Conservation (phyloP, 2,888 invertebrate genomes). For the Nephrotoma appendiculata region DNA sequence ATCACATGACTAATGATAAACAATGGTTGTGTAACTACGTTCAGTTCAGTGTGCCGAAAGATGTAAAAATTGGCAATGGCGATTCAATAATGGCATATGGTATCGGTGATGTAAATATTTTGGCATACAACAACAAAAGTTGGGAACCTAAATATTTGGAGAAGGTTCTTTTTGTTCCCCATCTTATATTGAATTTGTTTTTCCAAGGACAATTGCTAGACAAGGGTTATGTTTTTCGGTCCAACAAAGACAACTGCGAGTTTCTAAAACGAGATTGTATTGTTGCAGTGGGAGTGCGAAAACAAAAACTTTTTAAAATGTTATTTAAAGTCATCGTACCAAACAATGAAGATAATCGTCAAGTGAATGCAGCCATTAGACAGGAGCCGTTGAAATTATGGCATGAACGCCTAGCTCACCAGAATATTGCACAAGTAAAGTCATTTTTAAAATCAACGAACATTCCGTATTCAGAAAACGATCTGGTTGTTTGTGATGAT, state of each 20-base stretch:
- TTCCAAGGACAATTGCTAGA: slow-evolving; percentile 5
- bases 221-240: slow-evolving; percentile 6
- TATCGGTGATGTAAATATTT: slow-evolving; percentile 12
- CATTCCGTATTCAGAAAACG: not conserved
- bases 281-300: slow-evolving; percentile 10
- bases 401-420: slow-evolving; percentile 11
- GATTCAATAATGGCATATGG: slow-evolving; percentile 10
- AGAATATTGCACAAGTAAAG: slow-evolving; percentile 8
- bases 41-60: too few relatives aligned
- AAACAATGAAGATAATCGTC: not conserved
- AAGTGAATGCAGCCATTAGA: not conserved
- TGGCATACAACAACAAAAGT: slow-evolving; percentile 8
- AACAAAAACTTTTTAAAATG: slow-evolving; percentile 9
- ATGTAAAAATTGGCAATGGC: slow-evolving; percentile 14
- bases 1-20: slow-evolving; percentile 12
- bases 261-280: slow-evolving; percentile 10
- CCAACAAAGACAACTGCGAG: not conserved
- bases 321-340: slow-evolving; percentile 3
- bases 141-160: slow-evolving; percentile 9
- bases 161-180: slow-evolving; percentile 14
- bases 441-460: slow-evolving; percentile 8
- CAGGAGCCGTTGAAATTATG: slow-evolving; percentile 6
- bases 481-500: slow-evolving; percentile 10
- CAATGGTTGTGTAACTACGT: not conserved
- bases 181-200: slow-evolving; percentile 9